Evolutionary conservation across 2,797 vertebrate species (phyloP).

Genomic region (Scleropages formosus): DNA sequence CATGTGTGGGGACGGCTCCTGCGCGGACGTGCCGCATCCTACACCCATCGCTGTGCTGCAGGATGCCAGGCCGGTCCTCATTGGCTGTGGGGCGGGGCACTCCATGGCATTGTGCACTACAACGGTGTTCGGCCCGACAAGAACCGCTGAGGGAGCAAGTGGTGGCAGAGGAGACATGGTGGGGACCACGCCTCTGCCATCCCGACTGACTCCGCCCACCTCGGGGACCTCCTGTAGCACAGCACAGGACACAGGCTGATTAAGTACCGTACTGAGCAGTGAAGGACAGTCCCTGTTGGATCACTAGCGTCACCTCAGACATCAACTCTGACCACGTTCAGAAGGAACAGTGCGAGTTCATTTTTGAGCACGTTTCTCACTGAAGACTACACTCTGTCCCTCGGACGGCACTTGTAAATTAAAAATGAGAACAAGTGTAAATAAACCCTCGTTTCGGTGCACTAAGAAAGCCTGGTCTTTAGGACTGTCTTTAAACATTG

Average conservation of each 20-base stretch:
- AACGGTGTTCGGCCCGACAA: conserved; percentile 24
- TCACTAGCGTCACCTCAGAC: too few relatives aligned
- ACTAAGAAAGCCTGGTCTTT: too few relatives aligned
- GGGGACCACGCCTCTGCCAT: neutral
- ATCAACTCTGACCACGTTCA: too few relatives aligned
- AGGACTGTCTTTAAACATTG: too few relatives aligned
- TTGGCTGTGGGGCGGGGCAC: conserved; percentile 91
- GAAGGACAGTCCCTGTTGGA: too few relatives aligned
- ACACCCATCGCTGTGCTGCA: conserved; percentile 61
- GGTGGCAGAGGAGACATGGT: neutral
- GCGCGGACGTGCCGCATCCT: conserved; percentile 67
- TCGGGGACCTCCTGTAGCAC: neutral
- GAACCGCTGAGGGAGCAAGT: neutral
- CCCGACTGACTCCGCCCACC: neutral
- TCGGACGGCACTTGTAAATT: too few relatives aligned
- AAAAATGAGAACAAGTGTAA: too few relatives aligned
- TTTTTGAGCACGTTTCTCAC: too few relatives aligned
- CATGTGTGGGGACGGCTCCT: conserved; percentile 85
- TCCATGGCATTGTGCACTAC: conserved; percentile 76
- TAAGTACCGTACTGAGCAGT: too few relatives aligned
- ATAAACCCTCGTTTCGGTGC: too few relatives aligned
- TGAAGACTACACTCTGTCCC: too few relatives aligned
- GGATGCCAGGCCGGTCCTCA: conserved; percentile 54
- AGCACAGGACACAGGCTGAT: neutral
- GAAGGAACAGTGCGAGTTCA: too few relatives aligned